phyloP scores from a whole-genome alignment of 35 echinoderm and acorn worm genomes.

The Lytechinus pictus region DNA sequence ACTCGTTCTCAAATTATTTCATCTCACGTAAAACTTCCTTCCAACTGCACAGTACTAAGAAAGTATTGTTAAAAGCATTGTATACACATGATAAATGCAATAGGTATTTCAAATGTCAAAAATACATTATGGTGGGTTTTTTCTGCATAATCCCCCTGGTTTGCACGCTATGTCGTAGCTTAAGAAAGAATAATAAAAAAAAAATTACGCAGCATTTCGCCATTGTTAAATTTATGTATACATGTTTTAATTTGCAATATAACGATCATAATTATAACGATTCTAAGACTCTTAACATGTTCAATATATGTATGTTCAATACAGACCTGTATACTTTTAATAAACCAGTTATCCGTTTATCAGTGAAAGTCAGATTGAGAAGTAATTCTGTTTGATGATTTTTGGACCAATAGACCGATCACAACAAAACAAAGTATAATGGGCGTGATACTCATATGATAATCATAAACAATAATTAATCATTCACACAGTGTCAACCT shows the following conservation, averaged over 20 bases:
- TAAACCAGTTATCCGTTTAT: not conserved
- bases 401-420: not conserved
- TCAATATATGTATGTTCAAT: too few relatives aligned
- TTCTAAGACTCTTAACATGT: not conserved
- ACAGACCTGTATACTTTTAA: not conserved
- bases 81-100: too few relatives aligned
- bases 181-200: not conserved
- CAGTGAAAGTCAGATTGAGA: not conserved
- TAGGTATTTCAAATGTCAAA: too few relatives aligned
- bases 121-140: too few relatives aligned
- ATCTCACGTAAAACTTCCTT: too few relatives aligned
- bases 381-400: not conserved
- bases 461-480: not conserved
- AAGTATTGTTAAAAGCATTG: too few relatives aligned
- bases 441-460: not conserved
- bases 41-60: too few relatives aligned
- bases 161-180: too few relatives aligned
- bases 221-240: not conserved
- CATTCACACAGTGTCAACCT: not conserved
- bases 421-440: not conserved
- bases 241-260: not conserved
- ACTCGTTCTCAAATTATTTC: too few relatives aligned
- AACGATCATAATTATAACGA: not conserved
- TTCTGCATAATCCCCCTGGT: too few relatives aligned
- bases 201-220: not conserved